Percentiles rank a stretch among this genome's conserved stretches.
phyloP scores from a whole-genome alignment of 1,140 invertebrate genomes.

The Solen grandis region DNA sequence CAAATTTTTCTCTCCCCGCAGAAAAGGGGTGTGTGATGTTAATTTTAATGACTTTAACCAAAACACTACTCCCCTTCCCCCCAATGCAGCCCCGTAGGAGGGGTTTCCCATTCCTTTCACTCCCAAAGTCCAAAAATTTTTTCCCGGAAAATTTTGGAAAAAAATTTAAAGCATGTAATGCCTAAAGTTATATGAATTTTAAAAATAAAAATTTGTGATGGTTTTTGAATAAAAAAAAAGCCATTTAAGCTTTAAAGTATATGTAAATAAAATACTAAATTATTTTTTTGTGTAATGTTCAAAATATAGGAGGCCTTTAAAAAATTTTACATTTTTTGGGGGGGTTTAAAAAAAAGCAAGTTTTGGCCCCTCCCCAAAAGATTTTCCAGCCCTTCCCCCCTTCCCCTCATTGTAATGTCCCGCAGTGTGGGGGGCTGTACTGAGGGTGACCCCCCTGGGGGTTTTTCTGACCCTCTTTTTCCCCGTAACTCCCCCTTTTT shows the following conservation, averaged over 20 bases:
- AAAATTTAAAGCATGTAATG: too few relatives aligned
- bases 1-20: too few relatives aligned
- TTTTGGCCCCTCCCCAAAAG: not conserved
- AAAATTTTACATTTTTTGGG: too few relatives aligned
- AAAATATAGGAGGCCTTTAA: too few relatives aligned
- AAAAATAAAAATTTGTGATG: too few relatives aligned
- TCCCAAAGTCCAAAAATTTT: constrained; percentile 83
- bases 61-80: constrained; percentile 87
- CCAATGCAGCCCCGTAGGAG: constrained; percentile 91
- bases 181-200: too few relatives aligned
- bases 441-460: not conserved
- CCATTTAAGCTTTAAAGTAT: too few relatives aligned
- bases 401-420: constrained; percentile 59
- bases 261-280: too few relatives aligned
- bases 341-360: not conserved
- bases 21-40: too few relatives aligned
- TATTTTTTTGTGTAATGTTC: too few relatives aligned
- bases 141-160: constrained; percentile 79
- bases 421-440: constrained; percentile 49
- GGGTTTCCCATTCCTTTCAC: constrained; percentile 93
- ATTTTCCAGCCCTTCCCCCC: constrained; percentile 54
- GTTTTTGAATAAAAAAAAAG: too few relatives aligned
- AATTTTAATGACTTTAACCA: too few relatives aligned
- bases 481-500: constrained; percentile 24
- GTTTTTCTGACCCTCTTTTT: not conserved